Base-by-base conservation (phyloP, 2,113 vertebrate species). In the Neolamprologus fasciatus region DNA sequence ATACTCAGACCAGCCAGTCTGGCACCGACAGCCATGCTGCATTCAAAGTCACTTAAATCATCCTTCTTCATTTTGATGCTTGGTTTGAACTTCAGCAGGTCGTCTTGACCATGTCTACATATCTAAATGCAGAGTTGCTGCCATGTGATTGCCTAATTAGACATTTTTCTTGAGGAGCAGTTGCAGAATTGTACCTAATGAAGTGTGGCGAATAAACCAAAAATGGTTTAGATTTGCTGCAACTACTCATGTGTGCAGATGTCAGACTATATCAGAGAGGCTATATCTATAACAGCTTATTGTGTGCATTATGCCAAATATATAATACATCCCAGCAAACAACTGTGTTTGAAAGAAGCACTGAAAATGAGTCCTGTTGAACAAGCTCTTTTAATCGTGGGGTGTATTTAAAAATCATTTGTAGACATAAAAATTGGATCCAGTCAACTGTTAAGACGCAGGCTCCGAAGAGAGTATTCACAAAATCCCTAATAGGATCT, bases 231-330 rank as follows among this genome's bases (percentile, higher is more conserved):
- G 68, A 31, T 84, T 57, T 42, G 9, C 85, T 85, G 54, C 68
- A 86, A 58, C 45, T 28, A n/a, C 53, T 40, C 26, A n/a, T 84
- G 83, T 51, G 89, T 82, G 86, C 53, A 50, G 58, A 81, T 14
- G 66, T 78, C 54, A 85, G 80, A 82, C 66, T 86, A 89, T 87
- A 83, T 87, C 51, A 63, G 57, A 73, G 42, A 23, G 57, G 66
- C 85, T 37, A 26, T 37, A 54, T 51, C 50, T 80, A 63, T 66
- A 82, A 86, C 63, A 86, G 85, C 80, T 87, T 83, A 47, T 82
- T 86, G 37, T 54, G 50, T 89, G 83, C 63, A 90, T 90, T 81
- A 79, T 54, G 61, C 33, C 82, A 83, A 61, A 87, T 85, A 54
- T 66, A 55, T 21, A 23, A n/a, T 80, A 87, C 23, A 63, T 87